Percentiles rank a stretch among this genome's conserved stretches.
These are phyloP conservation scores for Drosophila parvula DNA, from an alignment of 1,140 invertebrate species.

Conservation along the genomic window DNA sequence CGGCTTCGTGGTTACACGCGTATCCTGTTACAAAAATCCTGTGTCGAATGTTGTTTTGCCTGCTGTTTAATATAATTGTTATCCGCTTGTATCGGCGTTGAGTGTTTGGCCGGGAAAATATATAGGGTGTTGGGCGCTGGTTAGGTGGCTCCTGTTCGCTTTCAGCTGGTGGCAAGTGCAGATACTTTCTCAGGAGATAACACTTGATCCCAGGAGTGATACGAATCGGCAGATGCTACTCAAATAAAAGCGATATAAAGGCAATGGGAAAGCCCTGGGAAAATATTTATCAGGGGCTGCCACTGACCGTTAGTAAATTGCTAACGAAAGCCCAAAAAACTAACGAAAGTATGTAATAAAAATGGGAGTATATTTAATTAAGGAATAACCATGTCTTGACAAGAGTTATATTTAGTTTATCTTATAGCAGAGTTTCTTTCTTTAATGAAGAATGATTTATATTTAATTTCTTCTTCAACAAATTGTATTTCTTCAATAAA, in stretches of 20 bases:
- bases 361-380: too few relatives aligned
- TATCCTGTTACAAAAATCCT: constrained; percentile 84
- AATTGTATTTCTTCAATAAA: too few relatives aligned
- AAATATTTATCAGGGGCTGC: not conserved
- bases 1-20: constrained; percentile 81
- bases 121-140: constrained; percentile 5
- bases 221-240: constrained; percentile 43
- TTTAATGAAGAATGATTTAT: not conserved
- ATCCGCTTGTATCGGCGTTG: constrained; percentile 58
- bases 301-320: not conserved
- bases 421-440: not conserved
- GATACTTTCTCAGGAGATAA: constrained; percentile 56
- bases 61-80: constrained; percentile 83
- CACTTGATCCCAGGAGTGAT: constrained; percentile 24
- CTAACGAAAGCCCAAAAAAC: not conserved
- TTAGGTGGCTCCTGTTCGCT: constrained; percentile 22
- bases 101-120: constrained; percentile 5
- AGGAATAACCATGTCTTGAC: too few relatives aligned
- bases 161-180: constrained; percentile 54
- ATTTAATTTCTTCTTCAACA: not conserved
- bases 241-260: constrained; percentile 13
- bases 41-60: constrained; percentile 72
- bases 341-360: not conserved
- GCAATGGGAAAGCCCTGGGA: constrained; percentile 19
- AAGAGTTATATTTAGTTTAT: too few relatives aligned